phyloP scores from a whole-genome alignment of 2,113 vertebrate species.

The Lutjanus erythropterus region DNA sequence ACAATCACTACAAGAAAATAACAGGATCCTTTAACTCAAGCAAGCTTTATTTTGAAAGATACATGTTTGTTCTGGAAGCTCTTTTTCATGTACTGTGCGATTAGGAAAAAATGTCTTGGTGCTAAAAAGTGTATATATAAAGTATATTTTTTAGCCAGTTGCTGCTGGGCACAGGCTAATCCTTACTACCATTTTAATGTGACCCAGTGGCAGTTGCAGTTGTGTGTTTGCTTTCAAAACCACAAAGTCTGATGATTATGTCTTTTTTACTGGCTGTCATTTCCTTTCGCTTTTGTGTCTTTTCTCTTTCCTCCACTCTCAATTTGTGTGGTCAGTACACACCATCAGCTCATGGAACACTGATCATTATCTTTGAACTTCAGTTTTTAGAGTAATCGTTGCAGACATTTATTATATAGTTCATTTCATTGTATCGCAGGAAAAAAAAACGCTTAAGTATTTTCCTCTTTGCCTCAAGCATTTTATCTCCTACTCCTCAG shows the following conservation, averaged over 20 bases:
- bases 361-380: background rate
- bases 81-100: too few relatives aligned
- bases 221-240: background rate
- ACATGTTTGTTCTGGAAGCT: too few relatives aligned
- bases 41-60: too few relatives aligned
- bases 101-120: too few relatives aligned
- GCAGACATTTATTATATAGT: background rate
- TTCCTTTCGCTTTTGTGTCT: background rate
- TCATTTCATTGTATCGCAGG: background rate
- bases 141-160: background rate
- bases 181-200: background rate
- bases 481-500: background rate
- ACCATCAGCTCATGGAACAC: background rate
- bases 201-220: background rate
- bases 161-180: background rate
- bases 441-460: background rate
- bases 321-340: background rate
- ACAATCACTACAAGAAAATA: too few relatives aligned
- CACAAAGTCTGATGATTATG: background rate
- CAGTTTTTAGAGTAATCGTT: background rate
- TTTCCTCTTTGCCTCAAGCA: background rate
- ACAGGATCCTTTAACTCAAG: too few relatives aligned
- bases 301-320: background rate
- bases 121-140: too few relatives aligned
- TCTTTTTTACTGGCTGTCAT: background rate